phyloP scores from a whole-genome alignment of 2,888 invertebrate genomes.

The Palloptera scutellata region DNA sequence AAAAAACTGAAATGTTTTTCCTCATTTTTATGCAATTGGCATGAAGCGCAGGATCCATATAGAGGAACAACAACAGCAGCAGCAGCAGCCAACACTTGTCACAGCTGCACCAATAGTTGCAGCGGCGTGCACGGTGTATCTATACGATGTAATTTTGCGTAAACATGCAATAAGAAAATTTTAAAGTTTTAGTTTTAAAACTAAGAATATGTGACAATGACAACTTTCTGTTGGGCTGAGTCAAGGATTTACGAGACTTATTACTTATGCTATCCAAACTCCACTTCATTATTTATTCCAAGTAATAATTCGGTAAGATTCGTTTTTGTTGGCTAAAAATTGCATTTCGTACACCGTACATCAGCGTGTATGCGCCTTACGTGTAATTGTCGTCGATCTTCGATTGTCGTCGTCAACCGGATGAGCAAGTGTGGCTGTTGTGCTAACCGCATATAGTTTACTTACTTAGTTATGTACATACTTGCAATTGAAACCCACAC shows the following conservation, averaged over 20 bases:
- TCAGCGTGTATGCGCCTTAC: not conserved
- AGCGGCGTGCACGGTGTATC: not conserved
- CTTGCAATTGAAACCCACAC: conserved; percentile 33
- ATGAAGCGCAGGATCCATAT: not conserved
- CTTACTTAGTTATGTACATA: conserved; percentile 8
- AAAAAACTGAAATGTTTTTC: too few species aligned
- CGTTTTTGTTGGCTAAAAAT: too few species aligned
- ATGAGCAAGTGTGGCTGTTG: conserved; percentile 43
- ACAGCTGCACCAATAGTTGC: not conserved
- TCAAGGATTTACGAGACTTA: too few species aligned
- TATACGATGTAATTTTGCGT: conserved; percentile 20
- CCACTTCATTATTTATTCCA: too few species aligned
- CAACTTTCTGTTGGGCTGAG: too few species aligned
- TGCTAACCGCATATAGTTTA: conserved; percentile 25
- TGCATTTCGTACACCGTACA: not conserved
- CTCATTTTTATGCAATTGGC: too few species aligned
- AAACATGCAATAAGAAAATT: too few species aligned
- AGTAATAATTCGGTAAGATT: too few species aligned
- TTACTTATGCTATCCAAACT: too few species aligned
- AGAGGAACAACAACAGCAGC: conserved; percentile 32
- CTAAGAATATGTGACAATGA: too few species aligned
- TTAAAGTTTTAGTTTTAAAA: too few species aligned
- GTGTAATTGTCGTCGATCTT: not conserved
- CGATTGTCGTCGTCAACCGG: conserved; percentile 40
- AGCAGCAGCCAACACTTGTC: not conserved